Conservation (phyloP, 2,797 vertebrate genomes). For the Ctenopoma kingsleyae region DNA sequence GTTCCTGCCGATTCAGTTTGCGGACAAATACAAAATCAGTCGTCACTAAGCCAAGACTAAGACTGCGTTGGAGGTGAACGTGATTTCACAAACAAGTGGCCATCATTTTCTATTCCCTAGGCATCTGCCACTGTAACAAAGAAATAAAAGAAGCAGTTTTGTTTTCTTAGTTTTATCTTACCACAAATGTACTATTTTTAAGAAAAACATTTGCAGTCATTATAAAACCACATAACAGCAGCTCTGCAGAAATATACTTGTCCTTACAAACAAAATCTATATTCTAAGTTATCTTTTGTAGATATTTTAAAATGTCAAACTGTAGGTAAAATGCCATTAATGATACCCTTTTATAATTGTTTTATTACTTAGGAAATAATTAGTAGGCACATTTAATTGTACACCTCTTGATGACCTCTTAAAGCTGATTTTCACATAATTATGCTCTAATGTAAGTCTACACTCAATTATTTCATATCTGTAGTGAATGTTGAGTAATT, state of each 20-base stretch:
- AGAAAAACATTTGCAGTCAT: constrained; percentile 8
- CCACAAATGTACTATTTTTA: constrained; percentile 13
- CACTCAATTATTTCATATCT: constrained; percentile 1
- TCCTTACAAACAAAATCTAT: neutral
- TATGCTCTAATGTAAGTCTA: neutral
- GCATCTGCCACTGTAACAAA: constrained; percentile 18
- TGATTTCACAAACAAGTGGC: constrained; percentile 21
- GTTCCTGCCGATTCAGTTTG: constrained; percentile 55
- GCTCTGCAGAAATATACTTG: neutral
- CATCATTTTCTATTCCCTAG: constrained; percentile 23
- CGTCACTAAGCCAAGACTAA: constrained; percentile 28
- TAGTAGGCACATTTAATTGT: constrained; percentile 1
- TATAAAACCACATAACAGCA: too few species aligned
- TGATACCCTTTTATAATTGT: constrained; percentile 4
- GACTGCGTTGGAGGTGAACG: constrained; percentile 34
- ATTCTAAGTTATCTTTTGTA: neutral
- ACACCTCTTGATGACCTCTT: neutral
- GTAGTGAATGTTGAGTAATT: neutral
- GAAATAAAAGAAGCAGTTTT: constrained; percentile 1
- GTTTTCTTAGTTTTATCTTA: constrained; percentile 23
- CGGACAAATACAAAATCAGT: constrained; percentile 57
- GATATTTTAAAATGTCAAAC: constrained; percentile 8
- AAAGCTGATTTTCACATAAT: constrained; percentile 13
- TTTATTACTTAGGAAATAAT: constrained; percentile 4
- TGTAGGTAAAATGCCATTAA: constrained; percentile 7